Evolutionary conservation across 2,797 vertebrate species (phyloP), one percentile per base, ranked within the genome.

Genomic region (Acanthurus lineatus): DNA sequence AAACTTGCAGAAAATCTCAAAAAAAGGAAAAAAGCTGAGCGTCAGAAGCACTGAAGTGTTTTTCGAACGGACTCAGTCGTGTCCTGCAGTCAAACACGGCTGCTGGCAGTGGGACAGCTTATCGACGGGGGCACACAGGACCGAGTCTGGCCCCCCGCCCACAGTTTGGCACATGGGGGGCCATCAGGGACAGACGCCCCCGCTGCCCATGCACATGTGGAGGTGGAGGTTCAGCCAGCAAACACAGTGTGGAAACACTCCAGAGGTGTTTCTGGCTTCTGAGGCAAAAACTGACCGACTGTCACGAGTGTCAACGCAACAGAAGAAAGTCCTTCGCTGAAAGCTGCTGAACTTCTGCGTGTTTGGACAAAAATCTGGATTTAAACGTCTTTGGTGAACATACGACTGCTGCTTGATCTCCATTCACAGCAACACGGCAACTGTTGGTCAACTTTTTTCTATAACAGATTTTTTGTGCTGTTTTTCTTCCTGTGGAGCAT

Each of bases 81-180:
- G 3, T 9, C 44, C 54, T 25, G 20, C 15, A 56, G 32, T 58
- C 17, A 35, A 38, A 6, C 28, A 10, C 19, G 2, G n/a, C 40
- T 9, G 38, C 57, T 53, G 67, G 86, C 91, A 88, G 75, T 1
- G 19, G 28, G 61, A 68, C 73, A 81, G 78, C 87, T 89, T 90
- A 90, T 93, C 90, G 77, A 53, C 82, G 57, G 76, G 77, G 86
- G 32, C 88, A 87, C 83, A 89, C 77, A 66, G 76, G 72, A 87
- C 78, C 67, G 68, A 72, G 64, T n/a, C 78, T 92, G 93, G 90
- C 76, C 80, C 63, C 9, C 4, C 28, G 88, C 90, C 90, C 83
- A 71, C 82, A n/a, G 66, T 79, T 64, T 91, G 89, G 84, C 88
- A 85, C 15, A 51, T 25, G 69, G 68, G 66, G 44, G 45, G n/a